Percentiles rank a stretch among this genome's conserved stretches.
Evolutionary conservation across 2,113 vertebrate genomes (phyloP).

Genomic region (Stomatorhinus ivindoensis): DNA sequence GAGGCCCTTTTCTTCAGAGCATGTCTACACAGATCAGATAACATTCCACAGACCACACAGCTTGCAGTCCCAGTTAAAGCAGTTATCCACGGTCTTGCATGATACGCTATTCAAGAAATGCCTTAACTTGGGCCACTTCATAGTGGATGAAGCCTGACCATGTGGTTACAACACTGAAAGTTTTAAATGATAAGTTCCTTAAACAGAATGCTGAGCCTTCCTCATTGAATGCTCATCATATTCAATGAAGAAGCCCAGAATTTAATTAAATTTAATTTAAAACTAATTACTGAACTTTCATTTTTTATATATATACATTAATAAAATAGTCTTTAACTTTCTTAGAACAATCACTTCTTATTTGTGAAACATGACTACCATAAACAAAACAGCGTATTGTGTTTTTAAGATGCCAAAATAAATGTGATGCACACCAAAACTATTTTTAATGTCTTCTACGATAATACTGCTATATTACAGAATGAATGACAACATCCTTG

Average conservation of each 20-base stretch:
- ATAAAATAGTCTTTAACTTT: not conserved
- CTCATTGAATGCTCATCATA: not conserved
- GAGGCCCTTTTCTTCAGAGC: not conserved
- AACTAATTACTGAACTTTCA: not conserved
- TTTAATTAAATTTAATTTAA: not conserved
- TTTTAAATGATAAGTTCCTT: not conserved
- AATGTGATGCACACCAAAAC: not conserved
- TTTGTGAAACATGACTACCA: not conserved
- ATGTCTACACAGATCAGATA: conserved; percentile 31
- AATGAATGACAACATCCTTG: not conserved
- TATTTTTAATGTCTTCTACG: not conserved
- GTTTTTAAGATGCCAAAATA: not conserved
- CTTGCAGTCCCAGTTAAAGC: conserved; percentile 56
- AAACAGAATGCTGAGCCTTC: not conserved
- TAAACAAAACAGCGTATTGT: not conserved
- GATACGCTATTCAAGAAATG: conserved; percentile 46
- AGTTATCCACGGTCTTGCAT: conserved; percentile 56
- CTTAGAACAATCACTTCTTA: not conserved
- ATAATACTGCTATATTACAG: not conserved
- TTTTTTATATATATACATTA: not conserved
- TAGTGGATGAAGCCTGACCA: conserved; percentile 12
- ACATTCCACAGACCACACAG: conserved; percentile 64
- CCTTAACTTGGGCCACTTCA: conserved; percentile 40
- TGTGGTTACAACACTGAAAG: conserved; percentile 5
- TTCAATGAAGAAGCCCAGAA: not conserved